Evolutionary conservation across 2,888 invertebrate species (phyloP).

Genomic region (Eudemis profundana): DNA sequence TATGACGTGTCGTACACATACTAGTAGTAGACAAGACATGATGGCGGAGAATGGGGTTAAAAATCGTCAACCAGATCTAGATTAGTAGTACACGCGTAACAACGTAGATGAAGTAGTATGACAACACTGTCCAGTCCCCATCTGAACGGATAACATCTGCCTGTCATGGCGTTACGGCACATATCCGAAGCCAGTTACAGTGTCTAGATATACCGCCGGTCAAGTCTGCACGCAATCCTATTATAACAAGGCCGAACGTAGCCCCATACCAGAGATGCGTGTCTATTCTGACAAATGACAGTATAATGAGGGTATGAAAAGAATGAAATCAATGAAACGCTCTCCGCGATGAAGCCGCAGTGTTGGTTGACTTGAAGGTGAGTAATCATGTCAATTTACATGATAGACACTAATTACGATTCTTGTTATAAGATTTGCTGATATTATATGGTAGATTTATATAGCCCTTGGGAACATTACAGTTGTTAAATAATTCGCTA

Average conservation of each 20-base stretch:
- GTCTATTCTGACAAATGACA: conserved; percentile 40
- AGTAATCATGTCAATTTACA: conserved; percentile 28
- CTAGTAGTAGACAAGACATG: no score
- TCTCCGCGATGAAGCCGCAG: conserved; percentile 31
- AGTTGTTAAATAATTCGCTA: neutral
- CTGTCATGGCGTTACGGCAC: conserved; percentile 45
- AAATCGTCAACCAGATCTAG: neutral
- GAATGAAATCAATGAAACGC: conserved; percentile 42
- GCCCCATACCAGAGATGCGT: conserved; percentile 45
- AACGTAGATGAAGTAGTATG: conserved; percentile 1
- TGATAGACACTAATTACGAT: conserved; percentile 26
- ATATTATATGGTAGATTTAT: neutral
- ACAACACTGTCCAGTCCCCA: conserved; percentile 1
- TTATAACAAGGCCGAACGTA: conserved; percentile 53
- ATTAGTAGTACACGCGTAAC: neutral
- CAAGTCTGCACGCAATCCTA: conserved; percentile 60
- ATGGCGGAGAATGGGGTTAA: no score
- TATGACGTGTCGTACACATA: no score
- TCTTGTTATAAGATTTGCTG: neutral
- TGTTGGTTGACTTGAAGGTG: conserved; percentile 27
- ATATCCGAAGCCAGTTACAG: conserved; percentile 48
- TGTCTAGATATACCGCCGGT: conserved; percentile 52
- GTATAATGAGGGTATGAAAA: conserved; percentile 40
- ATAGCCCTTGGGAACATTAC: neutral
- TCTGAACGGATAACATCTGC: conserved; percentile 43